Base-by-base conservation (phyloP, 2,797 vertebrate genomes). In the Limnodromus scolopaceus region DNA sequence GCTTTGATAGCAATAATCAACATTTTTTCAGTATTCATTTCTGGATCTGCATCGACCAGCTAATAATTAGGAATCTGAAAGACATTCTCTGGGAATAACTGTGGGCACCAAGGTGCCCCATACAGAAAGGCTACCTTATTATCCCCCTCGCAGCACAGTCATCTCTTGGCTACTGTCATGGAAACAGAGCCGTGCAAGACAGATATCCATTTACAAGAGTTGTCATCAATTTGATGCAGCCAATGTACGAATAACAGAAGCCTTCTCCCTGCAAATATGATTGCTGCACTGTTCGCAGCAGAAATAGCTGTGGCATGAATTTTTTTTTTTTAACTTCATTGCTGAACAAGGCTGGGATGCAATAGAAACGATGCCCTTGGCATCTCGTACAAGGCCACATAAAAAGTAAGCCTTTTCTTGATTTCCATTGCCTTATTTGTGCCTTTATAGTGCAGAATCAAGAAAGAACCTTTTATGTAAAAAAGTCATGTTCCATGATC, bases 161-260 rank as follows among this genome's bases (percentile, higher is more conserved):
- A 6, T 81, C 39, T 64, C 24, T 41, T 91, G 90, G 78, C 72
- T 86, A 58, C 84, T 93, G 76, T 81, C 95, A 92, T 94, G 84
- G 93, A 90, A 96, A 97, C 87, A 90, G 83, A 82, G 49, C 70
- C 87, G 39, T 64, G 57, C 38, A 68, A 89, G 66, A 66, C 10
- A 94, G 84, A 79, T 76, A 95, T 43, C 89, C 46, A 69, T 78
- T 91, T 77, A 72, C 48, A 22, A 85, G 80, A 84, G 41, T 6
- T 88, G 75, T 49, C 68, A 82, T 87, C 87, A 80, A 78, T 87
- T 86, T 91, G 49, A 66, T 88, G 55, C 72, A 92, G 85, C 19
- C 74, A 54, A 2, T 16, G 38, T 41, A 81, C 11, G 39, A 95
- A 80, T 65, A 92, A 69, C 77, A 89, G 68, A 89, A 95, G 39